These are phyloP conservation scores for Cydia strobilella DNA, from an alignment of 1,140 invertebrate species.

Conservation along the genomic window DNA sequence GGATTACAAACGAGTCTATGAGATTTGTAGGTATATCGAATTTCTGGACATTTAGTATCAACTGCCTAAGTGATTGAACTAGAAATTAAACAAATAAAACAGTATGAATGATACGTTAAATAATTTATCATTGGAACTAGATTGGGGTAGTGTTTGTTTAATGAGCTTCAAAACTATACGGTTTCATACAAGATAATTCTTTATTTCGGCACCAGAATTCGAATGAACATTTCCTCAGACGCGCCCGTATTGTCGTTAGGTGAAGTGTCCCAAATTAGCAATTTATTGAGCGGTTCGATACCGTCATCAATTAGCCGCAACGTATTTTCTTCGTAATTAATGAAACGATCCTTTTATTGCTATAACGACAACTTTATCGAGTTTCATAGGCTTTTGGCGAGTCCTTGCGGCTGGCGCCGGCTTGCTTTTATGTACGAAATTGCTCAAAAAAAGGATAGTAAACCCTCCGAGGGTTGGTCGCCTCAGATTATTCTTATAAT, in stretches of 20 bases:
- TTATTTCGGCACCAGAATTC: not conserved
- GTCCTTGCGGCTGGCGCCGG: slow-evolving; percentile 34
- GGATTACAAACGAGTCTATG: no score
- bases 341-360: slow-evolving; percentile 56
- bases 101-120: no score
- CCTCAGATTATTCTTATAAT: slow-evolving; percentile 18
- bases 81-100: no score
- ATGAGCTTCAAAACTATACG: no score
- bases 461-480: not conserved
- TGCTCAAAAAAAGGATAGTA: slow-evolving; percentile 26
- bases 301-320: slow-evolving; percentile 57
- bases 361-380: slow-evolving; percentile 64
- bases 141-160: no score
- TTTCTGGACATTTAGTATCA: no score
- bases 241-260: not conserved
- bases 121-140: no score
- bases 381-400: slow-evolving; percentile 51
- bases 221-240: not conserved
- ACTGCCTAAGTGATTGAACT: no score
- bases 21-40: no score
- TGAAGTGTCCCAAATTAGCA: slow-evolving; percentile 51
- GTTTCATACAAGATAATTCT: no score
- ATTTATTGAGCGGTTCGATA: slow-evolving; percentile 61
- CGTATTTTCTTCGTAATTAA: slow-evolving; percentile 62
- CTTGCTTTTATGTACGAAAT: slow-evolving; percentile 38